phyloP scores from a whole-genome alignment of 2,113 vertebrate genomes.

The Myanophis thanlyinensis region DNA sequence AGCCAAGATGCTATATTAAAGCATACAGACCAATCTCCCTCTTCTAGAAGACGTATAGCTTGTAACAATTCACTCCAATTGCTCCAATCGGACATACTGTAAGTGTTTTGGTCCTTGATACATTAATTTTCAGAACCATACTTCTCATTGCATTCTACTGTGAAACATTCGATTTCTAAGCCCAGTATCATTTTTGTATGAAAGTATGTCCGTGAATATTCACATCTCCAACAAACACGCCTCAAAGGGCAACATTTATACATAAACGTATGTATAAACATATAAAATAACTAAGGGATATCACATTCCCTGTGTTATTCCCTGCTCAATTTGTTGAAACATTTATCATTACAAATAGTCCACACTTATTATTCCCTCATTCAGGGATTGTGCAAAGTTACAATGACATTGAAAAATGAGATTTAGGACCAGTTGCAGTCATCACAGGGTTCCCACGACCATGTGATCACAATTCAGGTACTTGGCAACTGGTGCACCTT shows the following conservation, averaged over 20 bases:
- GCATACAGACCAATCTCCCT: not conserved
- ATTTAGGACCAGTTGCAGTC: not conserved
- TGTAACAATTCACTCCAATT: not conserved
- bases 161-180: not conserved
- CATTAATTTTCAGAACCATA: not conserved
- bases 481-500: not conserved
- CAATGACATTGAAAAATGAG: not conserved
- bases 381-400: not conserved
- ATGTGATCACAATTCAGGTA: not conserved
- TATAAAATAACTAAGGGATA: not conserved
- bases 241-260: not conserved
- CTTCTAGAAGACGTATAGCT: not conserved
- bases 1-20: not conserved
- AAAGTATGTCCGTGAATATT: not conserved
- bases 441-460: not conserved
- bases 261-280: not conserved
- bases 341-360: not conserved
- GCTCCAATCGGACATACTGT: too few relatives aligned
- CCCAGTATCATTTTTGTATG: not conserved
- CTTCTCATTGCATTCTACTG: not conserved
- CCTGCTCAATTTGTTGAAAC: not conserved
- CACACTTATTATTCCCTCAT: not conserved
- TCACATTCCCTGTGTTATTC: not conserved
- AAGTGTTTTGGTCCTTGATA: not conserved
- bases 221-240: not conserved